Evolutionary conservation across 2,888 invertebrate genomes (phyloP), one percentile per base, ranked within the genome.

Genomic region (Luperina nickerlii): DNA sequence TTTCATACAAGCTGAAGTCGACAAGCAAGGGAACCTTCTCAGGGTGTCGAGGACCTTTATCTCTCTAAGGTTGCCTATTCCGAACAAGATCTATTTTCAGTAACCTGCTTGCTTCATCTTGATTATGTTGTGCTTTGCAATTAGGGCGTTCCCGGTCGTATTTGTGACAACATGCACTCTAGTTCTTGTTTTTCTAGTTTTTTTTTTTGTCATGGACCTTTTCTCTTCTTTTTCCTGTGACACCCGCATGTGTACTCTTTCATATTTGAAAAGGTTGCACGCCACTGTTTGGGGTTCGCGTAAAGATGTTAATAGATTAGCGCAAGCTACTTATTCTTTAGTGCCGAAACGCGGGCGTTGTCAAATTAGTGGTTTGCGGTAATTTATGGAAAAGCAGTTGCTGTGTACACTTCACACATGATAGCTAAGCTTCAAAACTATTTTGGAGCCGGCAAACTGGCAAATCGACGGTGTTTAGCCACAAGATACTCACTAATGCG

Each of bases 251-350:
- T 79, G 74, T 87, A 68, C 32, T 75, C 63, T 63, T 77, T 68
- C 54, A 73, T 84, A 87, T 87, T 85, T 84, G 68, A 87, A 83
- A 85, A 84, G 76, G 76, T 87, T 75, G 69, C 73, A 83, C 76
- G 51, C 63, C 69, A 63, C 54, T 83, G 84, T 85, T 75, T 83
- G 71, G n/a, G 75, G 76, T 77, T 87, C 63, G 8, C 75, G 71
- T 73, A 65, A 82, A 82, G 66, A 82, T 42, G 69, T 63, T 78
- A 82, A 78, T 82, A 82, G 54, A 51, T 57, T 73, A 63, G 32
- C 54, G 65, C 54, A 67, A 54, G 66, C 45, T 63, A 77, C 75
- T 84, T 87, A 70, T 60, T 38, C 67, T 86, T 77, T 79, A 87
- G 60, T 77, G 67, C 20, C 45, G 38, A 73, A 75, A 75, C 67